These are phyloP conservation scores for Rhincodon typus DNA, from an alignment of 2,797 vertebrate genomes.

Conservation along the genomic window DNA sequence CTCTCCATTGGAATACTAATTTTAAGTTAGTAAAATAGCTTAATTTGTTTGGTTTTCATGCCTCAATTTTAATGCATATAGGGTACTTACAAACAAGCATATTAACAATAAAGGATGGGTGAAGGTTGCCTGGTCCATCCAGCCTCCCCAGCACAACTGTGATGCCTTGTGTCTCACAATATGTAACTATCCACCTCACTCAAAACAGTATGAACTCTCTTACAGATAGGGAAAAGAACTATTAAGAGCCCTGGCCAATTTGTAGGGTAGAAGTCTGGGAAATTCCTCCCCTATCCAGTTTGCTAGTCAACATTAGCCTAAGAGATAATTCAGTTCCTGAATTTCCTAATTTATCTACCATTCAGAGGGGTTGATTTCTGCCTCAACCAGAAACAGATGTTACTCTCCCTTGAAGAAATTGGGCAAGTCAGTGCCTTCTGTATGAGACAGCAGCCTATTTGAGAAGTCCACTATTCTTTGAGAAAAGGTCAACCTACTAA, in stretches of 20 bases:
- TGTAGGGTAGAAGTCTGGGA: background rate
- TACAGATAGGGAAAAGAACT: background rate
- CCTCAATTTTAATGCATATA: background rate
- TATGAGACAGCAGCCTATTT: background rate
- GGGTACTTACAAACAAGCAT: background rate
- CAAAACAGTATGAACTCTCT: background rate
- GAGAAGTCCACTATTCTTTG: background rate
- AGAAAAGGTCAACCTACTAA: background rate
- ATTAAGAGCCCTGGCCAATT: background rate
- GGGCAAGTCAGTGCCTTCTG: background rate
- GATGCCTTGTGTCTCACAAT: background rate
- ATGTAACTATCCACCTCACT: background rate
- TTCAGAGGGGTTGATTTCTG: background rate
- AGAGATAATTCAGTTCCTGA: background rate
- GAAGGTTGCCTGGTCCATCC: background rate
- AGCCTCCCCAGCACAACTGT: background rate
- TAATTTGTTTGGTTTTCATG: background rate
- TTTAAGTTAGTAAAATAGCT: slow-evolving; percentile 18
- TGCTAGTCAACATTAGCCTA: background rate
- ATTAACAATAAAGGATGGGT: background rate
- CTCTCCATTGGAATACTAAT: background rate
- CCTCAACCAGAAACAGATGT: background rate
- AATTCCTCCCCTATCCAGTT: background rate
- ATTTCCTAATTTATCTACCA: background rate
- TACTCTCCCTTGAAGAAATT: background rate